Evolutionary conservation across 2,797 vertebrate species (phyloP), one percentile per base, ranked within the genome.

Genomic region (Ctenochaetus hawaiiensis): DNA sequence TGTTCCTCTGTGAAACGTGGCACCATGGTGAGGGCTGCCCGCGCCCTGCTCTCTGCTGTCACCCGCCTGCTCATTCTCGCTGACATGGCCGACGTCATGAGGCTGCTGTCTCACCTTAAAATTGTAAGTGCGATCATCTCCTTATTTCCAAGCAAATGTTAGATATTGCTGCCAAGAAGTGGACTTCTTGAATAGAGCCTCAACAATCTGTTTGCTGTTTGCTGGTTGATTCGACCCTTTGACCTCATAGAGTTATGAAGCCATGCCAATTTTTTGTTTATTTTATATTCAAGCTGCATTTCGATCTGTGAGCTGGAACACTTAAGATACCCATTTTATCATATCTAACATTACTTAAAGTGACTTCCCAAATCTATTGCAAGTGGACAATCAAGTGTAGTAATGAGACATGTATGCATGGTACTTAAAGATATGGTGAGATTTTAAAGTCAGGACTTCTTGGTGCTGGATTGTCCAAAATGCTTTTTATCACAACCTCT

Each of bases 21-120:
- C 62, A 99, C 98, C 59, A 99, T 99, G 98, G 98, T 99, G 83
- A 96, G 98, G 59, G 98, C 98, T 0, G 98, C 98, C 9, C 96
- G 98, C 0, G 97, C 98, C 44, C 92, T 99, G 80, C 96, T 99
- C 0, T 99, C 98, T 0, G 98, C 98, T 0, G 98, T 99, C 79
- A 99, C 98, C 0, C 97, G 98, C 61, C 92, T 99, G 54, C 98
- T 99, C 91, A 99, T 99, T 94, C 93, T 99, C 59, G 98, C 98
- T 0, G 98, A 99, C 85, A 99, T 99, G 98, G 98, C 98, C 0
- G 98, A 99, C 0, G 98, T 99, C 94, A 99, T 99, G 98, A 96
- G 98, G 88, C 97, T 99, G 62, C 94, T 99, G 53, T 95, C 97
- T 10, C 98, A 99, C 80, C 96, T 99, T 76, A 99, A 98, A 95